These are phyloP conservation scores for Coregonus clupeaformis DNA, from an alignment of 2,113 vertebrate species.

Conservation along the genomic window DNA sequence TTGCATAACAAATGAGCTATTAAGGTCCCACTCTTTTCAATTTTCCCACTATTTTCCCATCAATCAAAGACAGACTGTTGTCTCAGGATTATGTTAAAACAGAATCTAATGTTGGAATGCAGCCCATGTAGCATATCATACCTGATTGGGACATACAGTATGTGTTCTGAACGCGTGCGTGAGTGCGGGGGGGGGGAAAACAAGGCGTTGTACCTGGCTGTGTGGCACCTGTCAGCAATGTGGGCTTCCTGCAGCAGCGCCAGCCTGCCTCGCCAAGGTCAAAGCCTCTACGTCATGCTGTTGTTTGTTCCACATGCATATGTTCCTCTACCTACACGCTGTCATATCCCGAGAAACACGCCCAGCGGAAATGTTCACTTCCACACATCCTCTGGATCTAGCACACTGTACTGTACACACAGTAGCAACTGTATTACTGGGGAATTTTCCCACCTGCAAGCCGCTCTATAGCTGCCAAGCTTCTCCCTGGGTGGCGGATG, in stretches of 20 bases:
- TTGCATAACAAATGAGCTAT: too few species aligned
- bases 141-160: background rate
- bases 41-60: too few species aligned
- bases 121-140: background rate
- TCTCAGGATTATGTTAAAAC: too few species aligned
- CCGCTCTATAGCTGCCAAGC: background rate
- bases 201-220: conserved; percentile 35
- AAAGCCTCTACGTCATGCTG: conserved; percentile 13
- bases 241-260: conserved; percentile 26
- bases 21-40: too few species aligned
- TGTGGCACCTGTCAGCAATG: conserved; percentile 48
- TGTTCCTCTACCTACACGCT: conserved; percentile 3
- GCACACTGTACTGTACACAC: background rate
- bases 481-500: background rate
- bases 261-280: conserved; percentile 40
- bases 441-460: background rate
- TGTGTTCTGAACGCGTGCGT: background rate
- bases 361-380: background rate
- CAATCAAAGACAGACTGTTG: too few species aligned
- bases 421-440: background rate
- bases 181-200: conserved; percentile 17
- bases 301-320: conserved; percentile 35
- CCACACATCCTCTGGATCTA: background rate
- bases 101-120: background rate
- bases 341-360: background rate